Percentiles rank a stretch among this genome's conserved stretches.
Conservation (phyloP, 2,113 vertebrate species). For the Etheostoma spectabile region DNA sequence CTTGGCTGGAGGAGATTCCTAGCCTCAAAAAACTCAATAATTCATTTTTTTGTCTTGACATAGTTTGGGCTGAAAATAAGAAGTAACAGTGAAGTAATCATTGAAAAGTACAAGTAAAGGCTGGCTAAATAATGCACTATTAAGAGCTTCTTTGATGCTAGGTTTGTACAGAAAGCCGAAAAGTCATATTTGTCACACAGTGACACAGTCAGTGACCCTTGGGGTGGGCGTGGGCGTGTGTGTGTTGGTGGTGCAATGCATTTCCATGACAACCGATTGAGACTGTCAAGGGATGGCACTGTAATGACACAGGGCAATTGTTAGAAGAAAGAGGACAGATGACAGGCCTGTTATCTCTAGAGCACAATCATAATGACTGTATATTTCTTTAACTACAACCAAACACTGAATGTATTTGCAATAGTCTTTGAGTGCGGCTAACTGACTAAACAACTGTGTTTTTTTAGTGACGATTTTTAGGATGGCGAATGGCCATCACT, state of each 20-base stretch:
- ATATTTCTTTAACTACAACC: neutral
- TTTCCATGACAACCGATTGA: conserved; percentile 66
- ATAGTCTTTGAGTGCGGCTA: neutral
- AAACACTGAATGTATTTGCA: neutral
- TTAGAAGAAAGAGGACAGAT: conserved; percentile 46
- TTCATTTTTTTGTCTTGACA: neutral
- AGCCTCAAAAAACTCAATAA: conserved; percentile 35
- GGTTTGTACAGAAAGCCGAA: neutral
- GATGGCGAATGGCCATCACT: neutral
- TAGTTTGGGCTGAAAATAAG: neutral
- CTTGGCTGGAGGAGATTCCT: conserved; percentile 41
- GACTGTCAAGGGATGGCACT: conserved; percentile 36
- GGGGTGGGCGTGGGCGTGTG: conserved; percentile 19
- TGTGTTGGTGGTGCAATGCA: conserved; percentile 22
- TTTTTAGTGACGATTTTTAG: neutral
- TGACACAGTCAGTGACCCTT: conserved; percentile 32
- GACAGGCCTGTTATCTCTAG: neutral
- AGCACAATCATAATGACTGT: conserved; percentile 4
- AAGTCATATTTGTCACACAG: neutral
- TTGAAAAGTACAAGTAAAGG: neutral
- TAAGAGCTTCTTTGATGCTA: neutral
- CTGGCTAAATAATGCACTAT: neutral
- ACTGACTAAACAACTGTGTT: no score
- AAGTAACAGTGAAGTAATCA: neutral
- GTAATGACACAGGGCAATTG: conserved; percentile 35